Percentiles rank a stretch among this genome's conserved stretches.
Evolutionary conservation across 2,888 invertebrate genomes (phyloP).

Genomic region (Agrypnus murinus): DNA sequence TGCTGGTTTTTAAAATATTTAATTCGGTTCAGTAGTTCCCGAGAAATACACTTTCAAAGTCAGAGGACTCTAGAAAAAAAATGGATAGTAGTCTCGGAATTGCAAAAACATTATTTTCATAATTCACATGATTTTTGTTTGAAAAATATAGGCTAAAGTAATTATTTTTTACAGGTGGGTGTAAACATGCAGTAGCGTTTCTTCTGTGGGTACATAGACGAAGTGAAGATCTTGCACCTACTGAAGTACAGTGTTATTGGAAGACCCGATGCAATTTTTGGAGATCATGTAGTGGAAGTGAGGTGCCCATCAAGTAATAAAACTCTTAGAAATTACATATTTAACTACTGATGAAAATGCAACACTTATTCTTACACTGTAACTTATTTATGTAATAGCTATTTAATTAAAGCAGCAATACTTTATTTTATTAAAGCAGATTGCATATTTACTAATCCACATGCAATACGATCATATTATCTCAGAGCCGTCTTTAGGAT

Average conservation of each 20-base stretch:
- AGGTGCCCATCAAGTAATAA: conserved; percentile 54
- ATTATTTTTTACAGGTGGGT: conserved; percentile 33
- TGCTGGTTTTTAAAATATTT: too few species aligned
- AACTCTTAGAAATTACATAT: conserved; percentile 8
- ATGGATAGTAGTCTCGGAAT: too few species aligned
- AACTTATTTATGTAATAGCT: too few species aligned
- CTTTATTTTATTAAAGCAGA: background rate
- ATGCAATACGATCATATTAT: conserved; percentile 39
- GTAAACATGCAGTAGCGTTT: conserved; percentile 30
- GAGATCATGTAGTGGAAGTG: conserved; percentile 56
- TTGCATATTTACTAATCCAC: conserved; percentile 49
- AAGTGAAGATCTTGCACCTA: conserved; percentile 17
- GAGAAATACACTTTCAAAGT: too few species aligned
- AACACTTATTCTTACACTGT: conserved; percentile 24
- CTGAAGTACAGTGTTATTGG: conserved; percentile 20
- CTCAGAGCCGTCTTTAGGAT: too few species aligned
- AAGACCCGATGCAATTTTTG: conserved; percentile 54
- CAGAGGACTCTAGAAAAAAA: too few species aligned
- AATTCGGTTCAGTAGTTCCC: too few species aligned
- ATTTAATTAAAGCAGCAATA: too few species aligned
- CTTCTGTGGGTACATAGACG: conserved; percentile 23
- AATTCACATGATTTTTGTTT: too few species aligned
- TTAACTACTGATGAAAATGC: conserved; percentile 43
- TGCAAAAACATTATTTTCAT: too few species aligned
- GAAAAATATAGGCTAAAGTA: too few species aligned